Percentiles rank a stretch among this genome's conserved stretches.
Evolutionary conservation across 2,113 vertebrate species (phyloP).

Genomic region (Microtus richardsoni): DNA sequence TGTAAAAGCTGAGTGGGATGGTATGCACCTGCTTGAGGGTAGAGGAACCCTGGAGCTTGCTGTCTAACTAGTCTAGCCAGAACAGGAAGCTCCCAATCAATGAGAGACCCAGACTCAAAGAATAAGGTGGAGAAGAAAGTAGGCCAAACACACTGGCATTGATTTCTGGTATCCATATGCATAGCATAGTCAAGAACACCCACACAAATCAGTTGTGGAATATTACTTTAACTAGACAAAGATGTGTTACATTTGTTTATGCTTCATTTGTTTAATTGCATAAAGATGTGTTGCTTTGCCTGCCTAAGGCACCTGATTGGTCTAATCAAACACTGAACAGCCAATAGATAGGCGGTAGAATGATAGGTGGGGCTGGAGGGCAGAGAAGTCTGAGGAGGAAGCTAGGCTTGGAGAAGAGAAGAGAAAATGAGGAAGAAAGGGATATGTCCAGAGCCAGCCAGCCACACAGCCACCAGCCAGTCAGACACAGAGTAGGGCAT

Average conservation of each 20-base stretch:
- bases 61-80: background rate
- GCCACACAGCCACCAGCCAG: background rate
- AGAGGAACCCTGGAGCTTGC: background rate
- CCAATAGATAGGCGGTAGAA: background rate
- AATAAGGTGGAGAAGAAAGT: background rate
- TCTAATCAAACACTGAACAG: background rate
- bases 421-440: background rate
- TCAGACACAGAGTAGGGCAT: background rate
- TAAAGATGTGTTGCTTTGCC: background rate
- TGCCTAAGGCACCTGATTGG: background rate
- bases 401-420: background rate
- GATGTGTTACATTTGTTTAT: background rate
- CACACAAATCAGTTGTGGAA: background rate
- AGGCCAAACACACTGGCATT: background rate
- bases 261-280: background rate
- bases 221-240: background rate
- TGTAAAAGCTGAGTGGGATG: background rate
- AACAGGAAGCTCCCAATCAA: background rate
- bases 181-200: background rate
- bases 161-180: background rate
- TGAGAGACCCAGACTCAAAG: background rate
- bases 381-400: background rate
- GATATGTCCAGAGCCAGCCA: accelerated
- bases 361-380: background rate
- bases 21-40: background rate